These are phyloP conservation scores for Antedon mediterranea DNA, from an alignment of 53 echinoderm and acorn worm species.

Conservation along the genomic window DNA sequence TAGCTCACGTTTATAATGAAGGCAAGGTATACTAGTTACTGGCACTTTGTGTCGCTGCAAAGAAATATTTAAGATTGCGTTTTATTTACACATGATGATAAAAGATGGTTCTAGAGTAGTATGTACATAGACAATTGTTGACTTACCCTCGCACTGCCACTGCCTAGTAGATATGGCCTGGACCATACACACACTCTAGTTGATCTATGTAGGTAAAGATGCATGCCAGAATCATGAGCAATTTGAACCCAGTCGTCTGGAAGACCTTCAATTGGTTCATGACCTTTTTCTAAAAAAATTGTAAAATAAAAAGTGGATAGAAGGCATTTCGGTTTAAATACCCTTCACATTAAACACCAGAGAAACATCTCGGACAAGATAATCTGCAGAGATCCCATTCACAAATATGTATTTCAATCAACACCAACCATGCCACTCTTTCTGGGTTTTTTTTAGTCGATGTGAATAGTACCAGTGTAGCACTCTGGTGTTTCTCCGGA, in stretches of 20 bases:
- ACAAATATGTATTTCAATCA: too few species aligned
- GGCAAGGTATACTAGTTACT: conserved; percentile 56
- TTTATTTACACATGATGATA: background rate
- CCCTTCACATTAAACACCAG: too few species aligned
- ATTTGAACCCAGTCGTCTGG: conserved; percentile 70
- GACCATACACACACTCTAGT: conserved; percentile 83
- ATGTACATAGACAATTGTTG: too few species aligned
- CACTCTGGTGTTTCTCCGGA: too few species aligned
- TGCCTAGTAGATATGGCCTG: conserved; percentile 80
- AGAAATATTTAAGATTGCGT: background rate
- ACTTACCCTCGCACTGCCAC: conserved; percentile 80
- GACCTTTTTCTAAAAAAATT: conserved; percentile 37
- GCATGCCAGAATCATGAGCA: conserved; percentile 71
- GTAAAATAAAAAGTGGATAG: too few species aligned
- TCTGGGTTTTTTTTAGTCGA: too few species aligned
- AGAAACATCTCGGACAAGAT: too few species aligned
- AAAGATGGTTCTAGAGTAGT: too few species aligned
- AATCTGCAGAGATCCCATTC: too few species aligned
- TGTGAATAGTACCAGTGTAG: too few species aligned
- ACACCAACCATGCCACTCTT: too few species aligned
- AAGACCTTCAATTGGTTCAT: conserved; percentile 56
- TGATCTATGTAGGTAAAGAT: conserved; percentile 63
- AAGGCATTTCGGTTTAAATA: too few species aligned
- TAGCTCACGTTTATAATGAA: conserved; percentile 40
- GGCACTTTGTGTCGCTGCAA: conserved; percentile 72